Percentiles rank a stretch among this genome's conserved stretches.
phyloP scores from a whole-genome alignment of 2,797 vertebrate species.

The Podarcis lilfordi region DNA sequence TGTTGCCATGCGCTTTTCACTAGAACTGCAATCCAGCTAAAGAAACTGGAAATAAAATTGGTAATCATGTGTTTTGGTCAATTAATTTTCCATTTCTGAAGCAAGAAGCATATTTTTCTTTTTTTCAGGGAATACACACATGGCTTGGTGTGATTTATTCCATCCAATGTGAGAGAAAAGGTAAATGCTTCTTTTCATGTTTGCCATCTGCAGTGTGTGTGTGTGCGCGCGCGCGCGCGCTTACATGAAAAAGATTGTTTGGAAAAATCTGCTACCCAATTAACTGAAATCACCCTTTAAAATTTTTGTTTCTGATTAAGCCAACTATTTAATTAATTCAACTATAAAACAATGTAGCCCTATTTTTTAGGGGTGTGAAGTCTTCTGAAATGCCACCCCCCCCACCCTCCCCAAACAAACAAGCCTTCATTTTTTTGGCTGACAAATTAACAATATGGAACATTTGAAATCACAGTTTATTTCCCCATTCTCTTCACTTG shows the following conservation, averaged over 20 bases:
- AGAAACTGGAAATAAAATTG: background rate
- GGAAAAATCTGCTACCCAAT: background rate
- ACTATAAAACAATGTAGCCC: background rate
- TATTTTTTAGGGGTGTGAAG: background rate
- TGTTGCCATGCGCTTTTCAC: background rate
- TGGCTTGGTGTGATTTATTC: background rate
- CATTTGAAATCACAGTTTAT: conserved; percentile 72
- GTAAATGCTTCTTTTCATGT: background rate
- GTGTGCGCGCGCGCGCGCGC: too few species aligned
- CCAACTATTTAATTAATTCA: background rate
- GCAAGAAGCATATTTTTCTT: background rate
- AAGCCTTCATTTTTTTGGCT: conserved; percentile 8
- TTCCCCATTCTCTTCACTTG: conserved; percentile 61
- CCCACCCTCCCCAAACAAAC: background rate
- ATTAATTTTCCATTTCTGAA: background rate
- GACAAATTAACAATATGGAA: conserved; percentile 52
- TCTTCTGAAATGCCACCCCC: background rate
- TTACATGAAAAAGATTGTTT: background rate
- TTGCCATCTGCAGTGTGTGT: background rate
- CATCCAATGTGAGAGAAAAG: background rate
- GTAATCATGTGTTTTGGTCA: background rate
- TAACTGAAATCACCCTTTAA: background rate
- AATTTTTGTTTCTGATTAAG: background rate
- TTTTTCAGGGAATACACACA: background rate
- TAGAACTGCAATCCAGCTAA: background rate